Percentiles rank a stretch among this genome's conserved stretches.
Conservation (phyloP, 2,797 vertebrate genomes). For the Myoxocephalus aenaeus region DNA sequence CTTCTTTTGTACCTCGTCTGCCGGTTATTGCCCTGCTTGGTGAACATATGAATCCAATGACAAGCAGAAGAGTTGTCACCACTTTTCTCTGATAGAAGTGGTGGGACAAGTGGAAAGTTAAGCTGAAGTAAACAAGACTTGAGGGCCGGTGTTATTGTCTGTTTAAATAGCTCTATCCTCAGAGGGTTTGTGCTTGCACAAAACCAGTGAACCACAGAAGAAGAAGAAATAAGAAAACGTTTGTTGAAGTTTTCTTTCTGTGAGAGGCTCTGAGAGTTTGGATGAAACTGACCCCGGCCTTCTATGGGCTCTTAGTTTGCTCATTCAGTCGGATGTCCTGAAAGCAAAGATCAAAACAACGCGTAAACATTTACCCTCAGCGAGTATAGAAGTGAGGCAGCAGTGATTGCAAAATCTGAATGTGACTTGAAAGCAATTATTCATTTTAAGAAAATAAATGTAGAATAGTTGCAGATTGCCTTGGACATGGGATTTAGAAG, state of each 20-base stretch:
- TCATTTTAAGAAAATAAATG: not conserved
- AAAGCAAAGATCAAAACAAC: slow-evolving; percentile 47
- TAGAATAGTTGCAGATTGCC: not conserved
- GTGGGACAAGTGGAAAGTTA: slow-evolving; percentile 57
- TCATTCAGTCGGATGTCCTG: slow-evolving; percentile 26
- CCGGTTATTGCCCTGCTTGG: slow-evolving; percentile 16
- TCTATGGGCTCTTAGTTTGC: slow-evolving; percentile 32
- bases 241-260: slow-evolving; percentile 36
- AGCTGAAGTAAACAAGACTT: slow-evolving; percentile 62
- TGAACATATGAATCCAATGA: slow-evolving; percentile 45
- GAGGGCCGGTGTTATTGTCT: slow-evolving; percentile 59
- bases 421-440: slow-evolving; percentile 5
- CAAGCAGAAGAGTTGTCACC: slow-evolving; percentile 27
- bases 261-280: slow-evolving; percentile 37
- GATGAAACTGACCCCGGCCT: slow-evolving; percentile 44
- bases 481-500: not conserved
- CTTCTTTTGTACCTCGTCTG: slow-evolving; percentile 54
- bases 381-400: not conserved
- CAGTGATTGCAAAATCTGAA: slow-evolving; percentile 1
- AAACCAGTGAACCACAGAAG: slow-evolving; percentile 46
- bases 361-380: slow-evolving; percentile 33
- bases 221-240: slow-evolving; percentile 33
- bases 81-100: slow-evolving; percentile 49
- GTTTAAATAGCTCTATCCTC: slow-evolving; percentile 65
- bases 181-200: slow-evolving; percentile 39